These are phyloP conservation scores for Eretmocerus hayati DNA, from an alignment of 2,888 invertebrate genomes.

Conservation along the genomic window DNA sequence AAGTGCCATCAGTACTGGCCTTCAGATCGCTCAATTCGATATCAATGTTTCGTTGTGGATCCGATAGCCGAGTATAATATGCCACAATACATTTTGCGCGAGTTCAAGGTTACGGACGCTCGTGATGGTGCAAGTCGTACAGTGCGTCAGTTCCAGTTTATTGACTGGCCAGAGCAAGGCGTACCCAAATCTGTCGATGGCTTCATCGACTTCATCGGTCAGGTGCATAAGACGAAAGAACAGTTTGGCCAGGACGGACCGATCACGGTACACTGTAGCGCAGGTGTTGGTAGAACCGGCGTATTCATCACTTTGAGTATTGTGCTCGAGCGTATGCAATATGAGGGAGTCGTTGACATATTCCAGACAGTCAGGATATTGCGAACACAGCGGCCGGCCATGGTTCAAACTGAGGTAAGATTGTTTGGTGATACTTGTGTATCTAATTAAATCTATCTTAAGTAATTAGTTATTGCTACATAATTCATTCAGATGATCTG, in stretches of 20 bases:
- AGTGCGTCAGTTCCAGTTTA: constrained; percentile 93
- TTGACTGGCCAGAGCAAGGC: constrained; percentile 93
- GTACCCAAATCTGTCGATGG: constrained; percentile 98
- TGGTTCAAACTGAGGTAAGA: constrained; percentile 97
- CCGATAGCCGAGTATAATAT: constrained; percentile 99
- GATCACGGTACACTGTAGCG: constrained; percentile 92
- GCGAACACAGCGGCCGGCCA: constrained; percentile 95
- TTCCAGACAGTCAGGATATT: constrained; percentile 98
- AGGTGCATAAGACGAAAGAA: constrained; percentile 99
- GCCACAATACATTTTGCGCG: constrained; percentile 97
- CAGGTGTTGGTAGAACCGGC: constrained; percentile 96
- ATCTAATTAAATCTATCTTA: no score
- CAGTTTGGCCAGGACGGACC: constrained; percentile 99
- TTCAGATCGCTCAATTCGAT: constrained; percentile 91
- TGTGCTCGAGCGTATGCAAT: constrained; percentile 97
- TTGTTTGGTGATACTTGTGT: background rate
- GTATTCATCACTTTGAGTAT: constrained; percentile 98
- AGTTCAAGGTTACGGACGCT: constrained; percentile 98
- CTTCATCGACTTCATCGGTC: constrained; percentile 98
- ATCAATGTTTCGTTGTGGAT: constrained; percentile 97
- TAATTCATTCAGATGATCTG: no score
- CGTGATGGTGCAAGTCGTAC: constrained; percentile 94
- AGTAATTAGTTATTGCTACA: no score
- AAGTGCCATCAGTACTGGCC: constrained; percentile 99
- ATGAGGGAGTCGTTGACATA: constrained; percentile 97